These are phyloP conservation scores for Rutilus rutilus DNA, from an alignment of 2,113 vertebrate genomes.

Conservation along the genomic window DNA sequence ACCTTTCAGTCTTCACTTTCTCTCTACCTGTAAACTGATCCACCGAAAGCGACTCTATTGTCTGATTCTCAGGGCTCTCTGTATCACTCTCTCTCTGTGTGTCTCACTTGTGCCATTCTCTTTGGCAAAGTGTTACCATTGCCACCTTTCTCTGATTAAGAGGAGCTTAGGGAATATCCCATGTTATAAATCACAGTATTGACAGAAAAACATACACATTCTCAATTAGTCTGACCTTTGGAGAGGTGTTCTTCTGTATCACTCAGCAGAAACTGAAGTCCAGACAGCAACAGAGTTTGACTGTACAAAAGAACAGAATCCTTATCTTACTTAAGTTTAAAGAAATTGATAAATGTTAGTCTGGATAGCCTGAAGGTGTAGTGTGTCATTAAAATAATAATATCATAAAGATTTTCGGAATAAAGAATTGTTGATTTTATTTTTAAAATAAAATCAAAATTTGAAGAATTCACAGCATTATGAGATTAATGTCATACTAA, in stretches of 20 bases:
- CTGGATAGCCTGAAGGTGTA: not conserved
- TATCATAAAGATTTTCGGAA: too few relatives aligned
- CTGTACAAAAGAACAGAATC: not conserved
- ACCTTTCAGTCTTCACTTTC: constrained; percentile 38
- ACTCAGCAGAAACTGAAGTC: not conserved
- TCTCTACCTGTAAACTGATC: constrained; percentile 38
- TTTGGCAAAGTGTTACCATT: not conserved
- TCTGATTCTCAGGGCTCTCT: constrained; percentile 37
- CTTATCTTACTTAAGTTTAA: not conserved
- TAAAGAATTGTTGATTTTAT: too few relatives aligned
- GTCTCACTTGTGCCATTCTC: constrained; percentile 12
- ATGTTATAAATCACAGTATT: constrained; percentile 43
- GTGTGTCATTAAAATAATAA: too few relatives aligned
- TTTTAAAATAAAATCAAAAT: too few relatives aligned
- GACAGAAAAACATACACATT: constrained; percentile 14
- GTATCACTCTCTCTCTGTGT: constrained; percentile 18
- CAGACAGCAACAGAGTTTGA: not conserved
- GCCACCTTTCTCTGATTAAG: constrained; percentile 25
- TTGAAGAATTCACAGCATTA: too few relatives aligned
- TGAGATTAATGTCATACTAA: too few relatives aligned
- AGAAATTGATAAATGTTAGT: not conserved
- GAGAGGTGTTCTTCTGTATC: not conserved
- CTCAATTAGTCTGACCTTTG: not conserved
- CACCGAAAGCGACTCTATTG: constrained; percentile 9
- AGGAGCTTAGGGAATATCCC: constrained; percentile 23